Base-by-base conservation (phyloP, 1,140 invertebrate species). In the Diorhabda sublineata region DNA sequence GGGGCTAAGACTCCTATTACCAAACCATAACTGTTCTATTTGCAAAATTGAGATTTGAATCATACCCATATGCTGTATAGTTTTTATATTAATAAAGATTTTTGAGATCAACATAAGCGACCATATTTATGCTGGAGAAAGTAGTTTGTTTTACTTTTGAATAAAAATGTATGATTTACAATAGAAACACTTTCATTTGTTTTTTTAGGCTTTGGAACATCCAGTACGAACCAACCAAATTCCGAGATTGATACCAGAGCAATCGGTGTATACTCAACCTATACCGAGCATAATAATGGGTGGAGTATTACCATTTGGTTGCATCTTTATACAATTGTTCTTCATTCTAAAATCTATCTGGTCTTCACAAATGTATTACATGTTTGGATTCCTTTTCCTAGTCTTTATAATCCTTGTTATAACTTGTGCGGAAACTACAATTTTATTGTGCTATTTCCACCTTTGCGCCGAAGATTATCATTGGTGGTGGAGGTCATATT, bases 301-400 rank as follows among this genome's bases (percentile, higher is more conserved):
- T 45, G 97, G 98, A 56, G 96, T 99, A 60, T 83, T 99, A 71
- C 98, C 98, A 4, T 99, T 99, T 83, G 98, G 97, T 57, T 99
- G 98, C 81, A 99, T 99, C 81, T 99, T 99, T 81, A 99, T 99
- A 75, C 98, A 99, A 80, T 87, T 99, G 9, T 99, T 99, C 86
- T 99, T 99, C 81, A 99, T 99, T 71, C 86, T 99, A 9, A 99
- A 98, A 84, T 98, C 96, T 44, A 91, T 99, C 61, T 99, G 98
- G 98, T 96, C 95, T 52, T 95, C 92, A 78, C 93, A 97, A 84
- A 97, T 97, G 83, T 99, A 99, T 82, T 99, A 99, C 86, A 99
- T 99, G 97, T 99, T 99, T 83, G 98, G 98, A 72, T 99, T 99
- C 83, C 85, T 99, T 45, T 98, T 99, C 80, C 85, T 99, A 67